phyloP scores from a whole-genome alignment of 2,797 vertebrate genomes.

The Lepidocolaptes lacrymiger region DNA sequence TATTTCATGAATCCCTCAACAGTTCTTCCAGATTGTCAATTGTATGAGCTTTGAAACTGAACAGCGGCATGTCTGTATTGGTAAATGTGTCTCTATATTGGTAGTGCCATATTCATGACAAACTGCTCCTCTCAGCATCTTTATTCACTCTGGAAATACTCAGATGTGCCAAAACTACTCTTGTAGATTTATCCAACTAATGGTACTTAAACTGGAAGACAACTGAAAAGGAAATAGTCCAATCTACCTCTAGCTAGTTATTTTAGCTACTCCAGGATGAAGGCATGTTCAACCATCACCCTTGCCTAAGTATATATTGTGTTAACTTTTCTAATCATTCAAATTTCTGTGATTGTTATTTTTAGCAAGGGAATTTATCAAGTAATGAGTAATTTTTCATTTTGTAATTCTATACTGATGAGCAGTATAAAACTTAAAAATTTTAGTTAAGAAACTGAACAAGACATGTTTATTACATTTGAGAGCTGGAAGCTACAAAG shows the following conservation, averaged over 20 bases:
- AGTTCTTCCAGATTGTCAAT: background rate
- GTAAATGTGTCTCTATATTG: background rate
- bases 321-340: background rate
- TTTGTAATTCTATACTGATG: background rate
- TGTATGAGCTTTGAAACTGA: background rate
- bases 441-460: background rate
- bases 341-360: background rate
- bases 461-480: background rate
- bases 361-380: background rate
- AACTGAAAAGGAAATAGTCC: background rate
- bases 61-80: rapidly evolving
- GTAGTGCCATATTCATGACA: background rate
- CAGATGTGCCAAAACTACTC: background rate
- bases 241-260: background rate
- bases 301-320: background rate
- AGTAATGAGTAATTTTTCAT: background rate
- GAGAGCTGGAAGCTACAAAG: background rate
- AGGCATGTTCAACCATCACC: background rate
- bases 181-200: background rate
- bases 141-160: background rate
- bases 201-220: background rate
- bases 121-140: background rate
- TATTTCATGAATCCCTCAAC: background rate
- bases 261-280: background rate
- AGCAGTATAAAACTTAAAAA: background rate